Evolutionary conservation across 2,888 invertebrate genomes (phyloP), one percentile per base, ranked within the genome.

Genomic region (Leucoma salicis): DNA sequence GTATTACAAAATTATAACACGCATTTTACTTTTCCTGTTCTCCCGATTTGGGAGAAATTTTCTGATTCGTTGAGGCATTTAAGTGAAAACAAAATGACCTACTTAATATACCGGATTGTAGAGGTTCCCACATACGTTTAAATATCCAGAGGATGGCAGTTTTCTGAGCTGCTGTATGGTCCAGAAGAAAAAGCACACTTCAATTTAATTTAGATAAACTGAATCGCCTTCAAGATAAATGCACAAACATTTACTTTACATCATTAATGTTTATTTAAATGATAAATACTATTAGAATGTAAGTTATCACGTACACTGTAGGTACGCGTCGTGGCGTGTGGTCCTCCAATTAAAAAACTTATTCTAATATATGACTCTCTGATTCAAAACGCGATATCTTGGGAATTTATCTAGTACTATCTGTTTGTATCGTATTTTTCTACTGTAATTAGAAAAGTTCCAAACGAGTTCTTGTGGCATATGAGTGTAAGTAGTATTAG

Each of bases 301-400:
- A 13, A 41, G 39, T 42, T 34, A 46, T 53, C 33, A 39, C 33
- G 42, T 46, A 46, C 52, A 48, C 40, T 39, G 45, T n/a, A n/a
- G n/a, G n/a, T n/a, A n/a, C 36, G 53, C 5, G 35, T 45, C 55
- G 49, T 49, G 70, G 83, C 79, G 86, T 86, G 87, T 87, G 87
- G 87, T 83, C 85, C 62, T 53, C 71, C 77, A 78, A 81, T 85
- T 83, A 84, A 82, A 31, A 77, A 80, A 68, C 68, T 68, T 64
- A 65, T 53, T 61, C 68, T 78, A 76, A 84, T 78, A 79, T 81
- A 82, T 31, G 31, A 33, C 36, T 45, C 70, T 68, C 39, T 46
- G 49, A 18, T 46, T 39, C 47, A 50, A 46, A 50, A 50, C 48
- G 53, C 48, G 31, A 40, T 70, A 70, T 73, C 72, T 64, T 35